Conservation (phyloP, 2,888 invertebrate species). For the Deilephila elpenor region DNA sequence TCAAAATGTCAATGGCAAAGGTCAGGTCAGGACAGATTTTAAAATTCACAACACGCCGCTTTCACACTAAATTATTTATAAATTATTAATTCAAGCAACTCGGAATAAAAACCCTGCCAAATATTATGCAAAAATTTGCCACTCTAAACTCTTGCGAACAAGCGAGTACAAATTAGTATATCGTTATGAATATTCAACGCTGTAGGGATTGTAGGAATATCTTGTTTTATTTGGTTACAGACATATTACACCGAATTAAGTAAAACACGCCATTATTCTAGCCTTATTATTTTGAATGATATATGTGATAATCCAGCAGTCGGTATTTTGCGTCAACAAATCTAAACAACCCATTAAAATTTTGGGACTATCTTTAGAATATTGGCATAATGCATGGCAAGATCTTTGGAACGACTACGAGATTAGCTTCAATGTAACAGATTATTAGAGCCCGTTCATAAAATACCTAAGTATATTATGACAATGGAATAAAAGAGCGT, state of each 20-base stretch:
- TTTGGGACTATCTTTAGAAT: too few relatives aligned
- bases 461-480: too few relatives aligned
- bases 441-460: too few relatives aligned
- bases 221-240: background rate
- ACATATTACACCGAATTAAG: background rate
- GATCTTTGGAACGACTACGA: too few relatives aligned
- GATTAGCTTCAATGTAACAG: too few relatives aligned
- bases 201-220: background rate
- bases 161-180: conserved; percentile 10
- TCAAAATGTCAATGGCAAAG: conserved; percentile 26
- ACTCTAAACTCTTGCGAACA: background rate
- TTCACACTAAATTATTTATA: conserved; percentile 23
- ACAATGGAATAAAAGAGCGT: too few relatives aligned
- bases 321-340: too few relatives aligned
- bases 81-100: conserved; percentile 16
- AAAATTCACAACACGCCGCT: conserved; percentile 22
- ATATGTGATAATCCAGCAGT: too few relatives aligned
- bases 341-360: too few relatives aligned
- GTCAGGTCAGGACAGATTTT: conserved; percentile 16
- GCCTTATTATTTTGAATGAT: background rate
- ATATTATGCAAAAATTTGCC: conserved; percentile 14
- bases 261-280: background rate
- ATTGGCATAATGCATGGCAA: too few relatives aligned
- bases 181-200: conserved; percentile 16
- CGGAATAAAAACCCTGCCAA: background rate